Evolutionary conservation across 2,113 vertebrate species (phyloP).

Genomic region (Semnornis frantzii): DNA sequence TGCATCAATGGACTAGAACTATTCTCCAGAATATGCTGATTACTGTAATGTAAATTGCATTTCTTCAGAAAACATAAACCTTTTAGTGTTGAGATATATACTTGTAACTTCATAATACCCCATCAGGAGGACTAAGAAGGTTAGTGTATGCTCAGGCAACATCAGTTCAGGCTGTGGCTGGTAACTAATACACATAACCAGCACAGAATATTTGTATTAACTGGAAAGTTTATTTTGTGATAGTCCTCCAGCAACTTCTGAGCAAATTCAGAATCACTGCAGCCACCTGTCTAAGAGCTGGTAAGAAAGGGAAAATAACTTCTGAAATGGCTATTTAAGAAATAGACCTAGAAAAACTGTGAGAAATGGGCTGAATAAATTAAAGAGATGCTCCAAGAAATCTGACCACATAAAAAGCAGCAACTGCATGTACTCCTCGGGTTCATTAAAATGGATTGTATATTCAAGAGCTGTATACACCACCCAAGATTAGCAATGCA

Average conservation of each 20-base stretch:
- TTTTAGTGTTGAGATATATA: neutral
- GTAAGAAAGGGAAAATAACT: neutral
- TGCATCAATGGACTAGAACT: neutral
- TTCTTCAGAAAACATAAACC: neutral
- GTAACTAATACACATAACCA: neutral
- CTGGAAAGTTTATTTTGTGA: neutral
- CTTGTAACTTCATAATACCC: neutral
- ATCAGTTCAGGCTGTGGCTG: neutral
- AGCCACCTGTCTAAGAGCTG: neutral
- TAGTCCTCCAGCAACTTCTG: neutral
- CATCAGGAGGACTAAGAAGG: neutral
- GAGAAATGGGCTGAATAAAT: neutral
- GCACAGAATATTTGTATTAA: neutral
- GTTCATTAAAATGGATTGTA: neutral
- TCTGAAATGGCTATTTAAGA: neutral
- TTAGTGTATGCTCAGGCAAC: neutral
- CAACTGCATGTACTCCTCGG: neutral
- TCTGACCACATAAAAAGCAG: neutral
- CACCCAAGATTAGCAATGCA: slow-evolving; percentile 6
- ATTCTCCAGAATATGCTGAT: neutral
- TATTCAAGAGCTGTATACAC: neutral
- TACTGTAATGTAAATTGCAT: neutral
- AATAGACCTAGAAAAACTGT: neutral
- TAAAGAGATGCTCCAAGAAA: neutral
- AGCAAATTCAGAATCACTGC: neutral